Percentiles rank a stretch among this genome's conserved stretches.
These are phyloP conservation scores for Aleiodes sp. DNA, from an alignment of 1,140 invertebrate species.

Conservation along the genomic window DNA sequence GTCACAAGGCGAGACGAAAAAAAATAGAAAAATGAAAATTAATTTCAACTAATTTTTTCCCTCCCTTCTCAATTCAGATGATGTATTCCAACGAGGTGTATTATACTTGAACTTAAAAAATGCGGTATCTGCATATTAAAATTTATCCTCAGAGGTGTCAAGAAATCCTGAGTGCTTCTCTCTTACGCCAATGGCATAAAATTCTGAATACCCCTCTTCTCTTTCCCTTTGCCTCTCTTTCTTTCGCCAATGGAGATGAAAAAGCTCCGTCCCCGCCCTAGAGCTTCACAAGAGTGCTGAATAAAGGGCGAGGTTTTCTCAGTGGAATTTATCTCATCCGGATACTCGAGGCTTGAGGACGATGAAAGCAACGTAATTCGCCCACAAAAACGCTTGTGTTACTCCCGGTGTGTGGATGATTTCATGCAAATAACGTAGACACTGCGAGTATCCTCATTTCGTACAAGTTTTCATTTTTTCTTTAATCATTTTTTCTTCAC, in stretches of 20 bases:
- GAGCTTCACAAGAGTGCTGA: not conserved
- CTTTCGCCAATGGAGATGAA: not conserved
- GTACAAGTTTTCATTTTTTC: too few relatives aligned
- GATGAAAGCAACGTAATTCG: conserved; percentile 5
- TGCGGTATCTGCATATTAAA: conserved; percentile 19
- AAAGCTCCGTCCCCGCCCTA: not conserved
- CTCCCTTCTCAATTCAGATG: not conserved
- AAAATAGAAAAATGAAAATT: not conserved
- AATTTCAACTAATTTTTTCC: not conserved
- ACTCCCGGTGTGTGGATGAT: conserved; percentile 15
- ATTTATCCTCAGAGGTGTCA: conserved; percentile 8
- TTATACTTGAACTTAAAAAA: not conserved
- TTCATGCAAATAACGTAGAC: conserved; percentile 25
- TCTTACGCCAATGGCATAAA: too few relatives aligned
- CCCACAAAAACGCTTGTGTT: conserved; percentile 6
- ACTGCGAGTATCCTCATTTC: not conserved
- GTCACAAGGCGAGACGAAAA: too few relatives aligned
- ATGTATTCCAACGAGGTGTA: conserved; percentile 5
- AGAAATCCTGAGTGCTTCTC: conserved; percentile 14
- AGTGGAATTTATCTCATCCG: conserved; percentile 22
- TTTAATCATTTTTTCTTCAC: too few relatives aligned
- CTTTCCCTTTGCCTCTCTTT: too few relatives aligned
- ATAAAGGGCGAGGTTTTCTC: conserved; percentile 17
- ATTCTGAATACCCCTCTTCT: too few relatives aligned
- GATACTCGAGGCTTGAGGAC: not conserved